Percentiles rank a stretch among this genome's conserved stretches.
Evolutionary conservation across 2,888 invertebrate genomes (phyloP).

Genomic region (Prosopocoilus inquinatus): DNA sequence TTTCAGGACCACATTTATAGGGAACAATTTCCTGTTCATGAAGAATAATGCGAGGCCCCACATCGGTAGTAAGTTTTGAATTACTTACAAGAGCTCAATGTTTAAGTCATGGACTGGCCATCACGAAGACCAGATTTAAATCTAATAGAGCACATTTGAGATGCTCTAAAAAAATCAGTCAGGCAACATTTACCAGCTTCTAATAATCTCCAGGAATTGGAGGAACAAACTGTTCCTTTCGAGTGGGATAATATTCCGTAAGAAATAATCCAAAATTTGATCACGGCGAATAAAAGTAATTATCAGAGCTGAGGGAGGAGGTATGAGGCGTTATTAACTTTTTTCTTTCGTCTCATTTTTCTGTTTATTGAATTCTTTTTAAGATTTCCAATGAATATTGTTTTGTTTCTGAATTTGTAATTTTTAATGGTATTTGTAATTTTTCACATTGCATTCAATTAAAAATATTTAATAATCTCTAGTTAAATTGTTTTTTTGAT

Average conservation of each 20-base stretch:
- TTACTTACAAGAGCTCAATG: neutral
- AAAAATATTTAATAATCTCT: too few relatives aligned
- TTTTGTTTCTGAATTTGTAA: too few relatives aligned
- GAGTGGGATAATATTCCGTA: neutral
- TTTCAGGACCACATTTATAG: neutral
- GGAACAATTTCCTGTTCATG: neutral
- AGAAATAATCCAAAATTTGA: slow-evolving; percentile 1
- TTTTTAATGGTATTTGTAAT: too few relatives aligned
- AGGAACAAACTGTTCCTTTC: neutral
- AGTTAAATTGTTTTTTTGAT: too few relatives aligned
- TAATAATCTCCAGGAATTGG: neutral
- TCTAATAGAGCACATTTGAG: neutral
- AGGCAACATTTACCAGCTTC: neutral
- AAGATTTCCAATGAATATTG: too few relatives aligned
- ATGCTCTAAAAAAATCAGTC: neutral
- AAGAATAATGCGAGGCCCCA: too few relatives aligned
- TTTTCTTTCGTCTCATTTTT: too few relatives aligned
- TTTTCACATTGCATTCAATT: too few relatives aligned
- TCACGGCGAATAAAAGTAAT: neutral
- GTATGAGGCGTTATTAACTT: too few relatives aligned
- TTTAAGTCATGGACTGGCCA: neutral
- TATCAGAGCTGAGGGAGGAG: neutral
- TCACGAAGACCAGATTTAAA: neutral
- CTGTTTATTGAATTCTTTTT: too few relatives aligned
- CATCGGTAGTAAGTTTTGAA: too few relatives aligned